Percentiles rank a stretch among this genome's conserved stretches.
These are phyloP conservation scores for Scolopax rusticola DNA, from an alignment of 2,797 vertebrate species.

Conservation along the genomic window DNA sequence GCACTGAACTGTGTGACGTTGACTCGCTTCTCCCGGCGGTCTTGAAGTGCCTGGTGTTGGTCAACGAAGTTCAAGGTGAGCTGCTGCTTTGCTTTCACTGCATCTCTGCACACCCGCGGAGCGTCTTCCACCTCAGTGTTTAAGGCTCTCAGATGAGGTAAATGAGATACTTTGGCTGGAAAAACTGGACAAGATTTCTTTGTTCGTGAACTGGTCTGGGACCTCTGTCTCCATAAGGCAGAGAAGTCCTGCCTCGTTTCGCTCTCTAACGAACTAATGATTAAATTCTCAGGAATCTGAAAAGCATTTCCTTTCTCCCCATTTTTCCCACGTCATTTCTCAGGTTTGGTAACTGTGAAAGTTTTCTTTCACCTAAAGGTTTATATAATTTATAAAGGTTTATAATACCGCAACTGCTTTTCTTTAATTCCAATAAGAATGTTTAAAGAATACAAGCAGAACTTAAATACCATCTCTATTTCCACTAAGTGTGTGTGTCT, in stretches of 20 bases:
- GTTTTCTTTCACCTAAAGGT: neutral
- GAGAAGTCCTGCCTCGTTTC: neutral
- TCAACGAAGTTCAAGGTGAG: slow-evolving; percentile 92
- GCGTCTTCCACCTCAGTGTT: neutral
- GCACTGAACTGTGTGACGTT: slow-evolving; percentile 80
- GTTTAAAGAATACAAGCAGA: neutral
- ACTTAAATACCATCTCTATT: neutral
- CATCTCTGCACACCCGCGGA: neutral
- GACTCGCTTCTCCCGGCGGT: slow-evolving; percentile 83
- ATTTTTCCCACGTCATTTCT: neutral
- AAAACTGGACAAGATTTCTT: neutral
- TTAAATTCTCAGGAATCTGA: neutral
- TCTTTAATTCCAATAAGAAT: neutral
- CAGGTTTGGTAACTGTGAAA: neutral
- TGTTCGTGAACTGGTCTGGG: neutral
- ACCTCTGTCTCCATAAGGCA: neutral
- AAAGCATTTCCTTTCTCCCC: neutral
- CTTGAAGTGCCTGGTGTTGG: slow-evolving; percentile 89
- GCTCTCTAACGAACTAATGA: neutral
- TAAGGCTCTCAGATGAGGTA: neutral
- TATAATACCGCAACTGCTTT: neutral
- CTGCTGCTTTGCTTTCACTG: slow-evolving; percentile 1
- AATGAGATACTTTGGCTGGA: neutral
- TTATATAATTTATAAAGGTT: no score
- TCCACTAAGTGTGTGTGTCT: neutral